phyloP scores from a whole-genome alignment of 2,888 invertebrate genomes.

The Lysandra coridon region DNA sequence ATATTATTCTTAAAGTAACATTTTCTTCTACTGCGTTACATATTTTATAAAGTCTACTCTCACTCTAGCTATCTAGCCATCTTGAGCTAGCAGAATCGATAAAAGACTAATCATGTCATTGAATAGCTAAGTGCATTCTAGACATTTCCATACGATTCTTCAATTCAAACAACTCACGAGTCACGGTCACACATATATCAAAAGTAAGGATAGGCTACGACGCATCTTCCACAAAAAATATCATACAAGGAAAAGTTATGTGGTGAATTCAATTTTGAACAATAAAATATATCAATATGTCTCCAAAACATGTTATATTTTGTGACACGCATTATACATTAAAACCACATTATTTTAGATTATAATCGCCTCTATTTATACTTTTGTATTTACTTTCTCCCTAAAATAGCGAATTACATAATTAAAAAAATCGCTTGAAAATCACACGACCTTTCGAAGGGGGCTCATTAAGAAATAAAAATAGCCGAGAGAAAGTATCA shows the following conservation, averaged over 20 bases:
- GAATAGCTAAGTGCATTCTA: neutral
- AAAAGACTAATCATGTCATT: neutral
- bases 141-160: neutral
- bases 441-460: neutral
- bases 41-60: neutral
- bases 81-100: neutral
- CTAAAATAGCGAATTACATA: neutral
- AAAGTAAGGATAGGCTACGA: neutral
- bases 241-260: neutral
- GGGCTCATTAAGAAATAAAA: constrained; percentile 17
- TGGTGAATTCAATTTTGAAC: too few species aligned
- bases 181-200: neutral
- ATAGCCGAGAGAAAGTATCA: neutral
- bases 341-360: neutral
- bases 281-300: too few species aligned
- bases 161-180: neutral
- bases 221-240: neutral
- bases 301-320: neutral
- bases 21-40: too few species aligned
- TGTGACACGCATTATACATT: neutral
- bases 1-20: too few species aligned
- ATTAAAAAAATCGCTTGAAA: neutral
- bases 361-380: neutral
- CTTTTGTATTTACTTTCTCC: neutral
- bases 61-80: neutral